These are phyloP conservation scores for Sminthurinus aureus DNA, from an alignment of 2,888 invertebrate genomes.

Conservation along the genomic window DNA sequence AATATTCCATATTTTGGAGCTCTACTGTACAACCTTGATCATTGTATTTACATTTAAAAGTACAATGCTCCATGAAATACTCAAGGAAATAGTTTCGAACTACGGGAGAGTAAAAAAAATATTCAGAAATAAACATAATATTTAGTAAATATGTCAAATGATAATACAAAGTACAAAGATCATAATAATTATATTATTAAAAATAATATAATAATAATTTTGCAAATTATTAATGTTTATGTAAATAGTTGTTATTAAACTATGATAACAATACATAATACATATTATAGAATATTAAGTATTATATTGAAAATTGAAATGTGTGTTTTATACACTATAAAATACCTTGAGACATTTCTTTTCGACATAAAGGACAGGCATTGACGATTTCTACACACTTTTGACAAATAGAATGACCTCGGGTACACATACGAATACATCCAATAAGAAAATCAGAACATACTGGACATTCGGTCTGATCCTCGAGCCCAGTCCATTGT, in stretches of 20 bases:
- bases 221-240: too few species aligned
- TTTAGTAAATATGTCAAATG: too few species aligned
- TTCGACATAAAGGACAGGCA: conserved; percentile 24
- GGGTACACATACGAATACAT: conserved; percentile 26
- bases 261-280: too few species aligned
- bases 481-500: conserved; percentile 7
- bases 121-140: too few species aligned
- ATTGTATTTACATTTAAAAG: conserved; percentile 33
- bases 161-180: too few species aligned
- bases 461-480: conserved; percentile 30
- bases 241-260: too few species aligned
- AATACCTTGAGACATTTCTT: conserved; percentile 40
- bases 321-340: too few species aligned
- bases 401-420: conserved; percentile 31
- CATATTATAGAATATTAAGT: too few species aligned
- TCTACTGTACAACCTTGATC: conserved; percentile 36
- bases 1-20: conserved; percentile 5
- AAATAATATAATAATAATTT: too few species aligned
- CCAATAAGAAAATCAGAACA: conserved; percentile 35
- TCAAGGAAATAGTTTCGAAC: conserved; percentile 36
- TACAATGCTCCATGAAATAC: conserved; percentile 38
- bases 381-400: conserved; percentile 15
- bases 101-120: too few species aligned
- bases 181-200: too few species aligned
- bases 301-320: too few species aligned